A percentile compares a stretch with the other conserved stretches of the same genome.
phyloP scores from a whole-genome alignment of 2,113 vertebrate species.

The Rostratula benghalensis region DNA sequence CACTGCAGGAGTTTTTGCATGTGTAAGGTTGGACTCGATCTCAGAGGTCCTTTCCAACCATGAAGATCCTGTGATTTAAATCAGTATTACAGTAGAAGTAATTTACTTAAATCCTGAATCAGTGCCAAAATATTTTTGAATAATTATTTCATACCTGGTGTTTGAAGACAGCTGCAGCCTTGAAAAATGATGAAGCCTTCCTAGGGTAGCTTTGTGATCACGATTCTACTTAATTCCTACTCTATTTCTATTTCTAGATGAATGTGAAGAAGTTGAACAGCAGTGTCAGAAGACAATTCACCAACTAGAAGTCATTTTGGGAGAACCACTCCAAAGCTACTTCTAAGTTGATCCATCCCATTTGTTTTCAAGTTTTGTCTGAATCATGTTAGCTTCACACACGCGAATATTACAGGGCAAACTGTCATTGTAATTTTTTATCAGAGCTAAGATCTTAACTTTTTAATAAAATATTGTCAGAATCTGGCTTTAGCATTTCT shows the following conservation, averaged over 20 bases:
- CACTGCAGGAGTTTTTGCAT: too few species aligned
- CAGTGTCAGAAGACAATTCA: constrained; percentile 93
- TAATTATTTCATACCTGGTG: neutral
- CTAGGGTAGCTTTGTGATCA: neutral
- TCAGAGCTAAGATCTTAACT: neutral
- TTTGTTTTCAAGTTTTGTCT: neutral
- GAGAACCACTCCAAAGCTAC: constrained; percentile 94
- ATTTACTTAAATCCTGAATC: neutral
- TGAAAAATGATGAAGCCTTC: neutral
- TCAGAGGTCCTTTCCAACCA: too few species aligned
- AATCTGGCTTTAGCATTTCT: neutral
- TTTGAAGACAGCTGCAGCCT: neutral
- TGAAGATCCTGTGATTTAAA: neutral
- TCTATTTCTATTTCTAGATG: constrained; percentile 78
- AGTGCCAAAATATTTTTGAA: neutral
- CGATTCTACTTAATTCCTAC: neutral
- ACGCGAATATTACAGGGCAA: neutral
- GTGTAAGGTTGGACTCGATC: too few species aligned
- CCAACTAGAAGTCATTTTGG: constrained; percentile 88
- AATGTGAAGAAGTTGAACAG: constrained; percentile 93
- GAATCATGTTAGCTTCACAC: neutral
- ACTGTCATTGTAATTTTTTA: constrained; percentile 3
- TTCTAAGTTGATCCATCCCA: constrained; percentile 74
- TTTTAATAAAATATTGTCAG: constrained; percentile 53
- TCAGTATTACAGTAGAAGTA: neutral